A percentile compares a stretch with the other conserved stretches of the same genome.
phyloP scores from a whole-genome alignment of 2,113 vertebrate species.

The Fulica atra region DNA sequence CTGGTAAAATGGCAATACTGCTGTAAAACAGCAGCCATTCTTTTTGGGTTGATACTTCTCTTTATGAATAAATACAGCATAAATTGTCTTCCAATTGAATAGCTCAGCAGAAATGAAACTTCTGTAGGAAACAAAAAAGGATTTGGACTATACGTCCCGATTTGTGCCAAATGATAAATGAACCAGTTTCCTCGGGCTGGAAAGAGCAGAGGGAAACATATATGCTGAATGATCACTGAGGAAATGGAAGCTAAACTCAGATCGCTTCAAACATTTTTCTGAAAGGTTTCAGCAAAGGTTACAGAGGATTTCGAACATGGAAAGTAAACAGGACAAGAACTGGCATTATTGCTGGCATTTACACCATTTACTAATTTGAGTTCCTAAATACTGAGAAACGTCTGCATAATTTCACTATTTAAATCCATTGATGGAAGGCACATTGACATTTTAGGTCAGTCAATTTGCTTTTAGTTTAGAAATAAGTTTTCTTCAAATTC shows the following conservation, averaged over 20 bases:
- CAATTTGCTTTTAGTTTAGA: neutral
- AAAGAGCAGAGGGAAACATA: neutral
- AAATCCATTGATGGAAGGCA: neutral
- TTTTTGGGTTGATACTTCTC: neutral
- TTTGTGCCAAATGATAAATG: neutral
- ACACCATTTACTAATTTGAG: neutral
- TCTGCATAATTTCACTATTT: conserved; percentile 15
- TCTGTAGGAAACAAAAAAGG: neutral
- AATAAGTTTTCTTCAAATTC: neutral
- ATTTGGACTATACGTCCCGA: neutral
- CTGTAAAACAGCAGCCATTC: neutral
- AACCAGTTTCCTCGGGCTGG: neutral
- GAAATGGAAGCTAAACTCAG: neutral
- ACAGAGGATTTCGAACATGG: neutral
- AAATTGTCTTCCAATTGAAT: neutral
- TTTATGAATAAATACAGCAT: neutral
- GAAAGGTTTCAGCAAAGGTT: conserved; percentile 55
- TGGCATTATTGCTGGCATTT: conserved; percentile 39
- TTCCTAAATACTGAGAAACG: neutral
- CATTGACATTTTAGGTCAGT: conserved; percentile 4
- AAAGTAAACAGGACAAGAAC: neutral
- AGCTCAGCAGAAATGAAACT: neutral
- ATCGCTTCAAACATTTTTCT: neutral
- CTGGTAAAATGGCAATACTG: neutral
- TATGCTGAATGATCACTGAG: neutral